Base-by-base conservation (phyloP, 2,797 vertebrate genomes). In the Crypturellus tataupa region DNA sequence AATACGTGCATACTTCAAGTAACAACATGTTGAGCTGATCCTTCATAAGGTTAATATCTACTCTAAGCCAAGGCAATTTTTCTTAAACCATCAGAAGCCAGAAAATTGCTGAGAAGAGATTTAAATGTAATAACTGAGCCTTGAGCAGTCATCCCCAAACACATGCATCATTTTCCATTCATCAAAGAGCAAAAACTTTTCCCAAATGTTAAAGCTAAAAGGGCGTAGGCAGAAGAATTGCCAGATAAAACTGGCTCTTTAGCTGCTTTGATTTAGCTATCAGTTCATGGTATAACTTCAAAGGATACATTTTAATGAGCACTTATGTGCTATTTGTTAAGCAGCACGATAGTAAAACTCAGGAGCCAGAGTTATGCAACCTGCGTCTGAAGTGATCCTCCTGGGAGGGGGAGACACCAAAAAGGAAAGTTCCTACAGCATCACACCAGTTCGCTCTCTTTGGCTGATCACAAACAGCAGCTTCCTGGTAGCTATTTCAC, bases 21-120 rank as follows among this genome's bases (percentile, higher is more conserved):
- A 94, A 91, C 56, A 94, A 93, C 96, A 95, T 47, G 92, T 71
- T 89, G 82, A 89, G 62, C 91, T 92, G 85, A 95, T 95, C 91
- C 21, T n/a, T 89, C 85, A 35, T 89, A 95, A 96, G 93, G 87
- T 94, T 94, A 96, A 92, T 73, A 87, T 69, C n/a, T 53, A 83
- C 42, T 85, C 82, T 58, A 76, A 94, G 94, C 93, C 92, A 91
- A 94, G 67, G 75, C 12, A 93, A 80, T 90, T 85, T 90, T 93
- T 53, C 33, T 90, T 89, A 87, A 92, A 91, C 65, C 63, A 79
- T 87, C 63, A 91, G 84, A 95, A 91, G 92, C 62, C 91, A 96
- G 89, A 93, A 77, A 86, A 92, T 90, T 93, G 86, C 84, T 88
- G 87, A 80, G 80, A 91, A 73, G 83, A 97, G 85, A 93, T 87